Evolutionary conservation across 2,888 invertebrate genomes (phyloP).

Genomic region (Malthinus flaveolus): DNA sequence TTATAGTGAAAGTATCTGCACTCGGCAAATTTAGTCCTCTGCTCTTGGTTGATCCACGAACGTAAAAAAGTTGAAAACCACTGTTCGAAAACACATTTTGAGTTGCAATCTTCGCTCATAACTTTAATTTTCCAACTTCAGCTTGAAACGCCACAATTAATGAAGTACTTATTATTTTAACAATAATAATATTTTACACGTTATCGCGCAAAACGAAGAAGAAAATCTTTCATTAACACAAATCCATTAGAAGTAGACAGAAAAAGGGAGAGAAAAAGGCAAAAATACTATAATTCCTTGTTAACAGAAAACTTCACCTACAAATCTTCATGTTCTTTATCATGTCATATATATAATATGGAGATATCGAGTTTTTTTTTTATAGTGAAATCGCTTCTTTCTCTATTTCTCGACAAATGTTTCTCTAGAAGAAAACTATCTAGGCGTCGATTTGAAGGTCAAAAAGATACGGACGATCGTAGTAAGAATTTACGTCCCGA

Average conservation of each 20-base stretch:
- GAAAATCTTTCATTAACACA: constrained; percentile 13
- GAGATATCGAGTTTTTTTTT: constrained; percentile 8
- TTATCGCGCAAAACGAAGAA: background rate
- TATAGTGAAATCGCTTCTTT: background rate
- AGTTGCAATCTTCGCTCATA: too few species aligned
- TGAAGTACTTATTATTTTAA: too few species aligned
- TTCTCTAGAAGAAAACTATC: constrained; percentile 5
- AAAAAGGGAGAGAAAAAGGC: constrained; percentile 1
- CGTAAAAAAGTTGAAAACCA: too few species aligned
- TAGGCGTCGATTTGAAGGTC: constrained; percentile 26
- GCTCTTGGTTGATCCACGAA: too few species aligned
- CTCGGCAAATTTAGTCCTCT: too few species aligned
- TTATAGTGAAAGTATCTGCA: too few species aligned
- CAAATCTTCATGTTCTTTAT: constrained; percentile 17
- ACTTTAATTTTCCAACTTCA: too few species aligned
- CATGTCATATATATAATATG: constrained; percentile 18
- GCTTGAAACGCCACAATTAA: too few species aligned
- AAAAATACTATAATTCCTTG: constrained; percentile 13
- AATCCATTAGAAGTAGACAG: constrained; percentile 9
- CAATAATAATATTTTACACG: too few species aligned
- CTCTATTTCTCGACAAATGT: background rate
- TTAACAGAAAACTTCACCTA: constrained; percentile 14
- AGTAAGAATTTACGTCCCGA: constrained; percentile 34
- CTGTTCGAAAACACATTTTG: too few species aligned
- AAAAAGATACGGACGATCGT: constrained; percentile 9